These are phyloP conservation scores for Siniperca undulata DNA, from an alignment of 2,797 vertebrate genomes.

Conservation along the genomic window DNA sequence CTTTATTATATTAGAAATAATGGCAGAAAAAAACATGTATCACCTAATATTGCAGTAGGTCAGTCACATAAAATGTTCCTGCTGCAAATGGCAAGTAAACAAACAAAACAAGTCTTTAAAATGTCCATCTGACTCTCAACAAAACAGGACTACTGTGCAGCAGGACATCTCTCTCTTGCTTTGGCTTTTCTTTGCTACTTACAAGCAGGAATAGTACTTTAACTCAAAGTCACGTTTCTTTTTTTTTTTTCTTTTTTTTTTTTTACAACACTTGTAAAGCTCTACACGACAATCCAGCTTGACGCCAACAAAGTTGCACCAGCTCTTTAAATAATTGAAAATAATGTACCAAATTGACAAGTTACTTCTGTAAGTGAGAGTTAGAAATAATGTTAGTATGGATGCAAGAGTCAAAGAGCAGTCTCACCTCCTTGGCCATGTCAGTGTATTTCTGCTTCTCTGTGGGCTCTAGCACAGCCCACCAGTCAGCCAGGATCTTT, in stretches of 20 bases:
- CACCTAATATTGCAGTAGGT: not conserved
- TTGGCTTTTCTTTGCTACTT: not conserved
- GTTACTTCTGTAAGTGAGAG: not conserved
- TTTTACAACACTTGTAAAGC: not conserved
- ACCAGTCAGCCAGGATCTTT: slow-evolving; percentile 99
- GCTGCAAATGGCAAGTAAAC: not conserved
- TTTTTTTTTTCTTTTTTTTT: too few species aligned
- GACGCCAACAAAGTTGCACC: not conserved
- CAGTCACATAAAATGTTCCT: not conserved
- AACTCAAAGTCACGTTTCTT: not conserved
- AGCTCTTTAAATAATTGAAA: not conserved
- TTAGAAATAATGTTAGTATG: not conserved
- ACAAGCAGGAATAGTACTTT: not conserved
- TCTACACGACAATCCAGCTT: not conserved
- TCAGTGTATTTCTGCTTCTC: slow-evolving; percentile 99
- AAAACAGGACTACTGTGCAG: not conserved
- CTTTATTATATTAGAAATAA: too few species aligned
- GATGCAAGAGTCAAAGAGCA: not conserved
- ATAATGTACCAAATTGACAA: not conserved
- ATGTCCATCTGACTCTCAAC: not conserved
- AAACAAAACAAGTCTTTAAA: not conserved
- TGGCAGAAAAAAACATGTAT: not conserved
- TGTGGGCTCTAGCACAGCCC: slow-evolving; percentile 96
- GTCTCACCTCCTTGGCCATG: slow-evolving; percentile 97
- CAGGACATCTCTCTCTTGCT: not conserved